These are phyloP conservation scores for Chelonus formosanus DNA, from an alignment of 2,888 invertebrate species.

Conservation along the genomic window DNA sequence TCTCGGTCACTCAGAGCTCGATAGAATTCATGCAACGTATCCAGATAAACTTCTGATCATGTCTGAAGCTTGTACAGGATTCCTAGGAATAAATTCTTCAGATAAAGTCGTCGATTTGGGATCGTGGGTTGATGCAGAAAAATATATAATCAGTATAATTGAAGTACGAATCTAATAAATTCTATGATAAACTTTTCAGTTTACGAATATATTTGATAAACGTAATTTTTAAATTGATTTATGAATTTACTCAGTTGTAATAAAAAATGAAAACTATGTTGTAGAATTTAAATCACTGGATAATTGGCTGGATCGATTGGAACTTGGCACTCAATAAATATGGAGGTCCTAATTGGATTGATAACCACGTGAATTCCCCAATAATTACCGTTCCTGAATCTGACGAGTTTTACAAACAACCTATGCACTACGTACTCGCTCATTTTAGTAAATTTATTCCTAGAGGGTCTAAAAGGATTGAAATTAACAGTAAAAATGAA, in stretches of 20 bases:
- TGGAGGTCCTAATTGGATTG: conserved; percentile 85
- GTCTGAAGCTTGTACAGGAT: conserved; percentile 81
- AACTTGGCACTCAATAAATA: conserved; percentile 78
- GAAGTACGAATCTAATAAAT: not conserved
- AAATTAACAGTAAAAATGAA: conserved; percentile 49
- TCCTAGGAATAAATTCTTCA: conserved; percentile 66
- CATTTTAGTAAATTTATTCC: conserved; percentile 81
- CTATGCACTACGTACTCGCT: conserved; percentile 85
- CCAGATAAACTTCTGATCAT: conserved; percentile 78
- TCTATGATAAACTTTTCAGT: no score
- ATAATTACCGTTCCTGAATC: conserved; percentile 72
- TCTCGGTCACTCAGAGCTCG: conserved; percentile 69
- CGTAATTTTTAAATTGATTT: no score
- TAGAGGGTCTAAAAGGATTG: conserved; percentile 68
- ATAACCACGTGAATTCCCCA: conserved; percentile 83
- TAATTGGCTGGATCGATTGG: conserved; percentile 91
- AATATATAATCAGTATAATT: conserved; percentile 74
- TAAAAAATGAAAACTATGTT: conserved; percentile 26
- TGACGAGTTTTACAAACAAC: conserved; percentile 88
- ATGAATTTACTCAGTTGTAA: no score
- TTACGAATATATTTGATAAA: no score
- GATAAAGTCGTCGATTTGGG: conserved; percentile 73
- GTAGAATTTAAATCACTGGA: conserved; percentile 78
- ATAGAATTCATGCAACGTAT: conserved; percentile 69
- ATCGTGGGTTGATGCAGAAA: conserved; percentile 78